Conservation (phyloP, 2,888 invertebrate genomes). For the Coelopa pilipes region DNA sequence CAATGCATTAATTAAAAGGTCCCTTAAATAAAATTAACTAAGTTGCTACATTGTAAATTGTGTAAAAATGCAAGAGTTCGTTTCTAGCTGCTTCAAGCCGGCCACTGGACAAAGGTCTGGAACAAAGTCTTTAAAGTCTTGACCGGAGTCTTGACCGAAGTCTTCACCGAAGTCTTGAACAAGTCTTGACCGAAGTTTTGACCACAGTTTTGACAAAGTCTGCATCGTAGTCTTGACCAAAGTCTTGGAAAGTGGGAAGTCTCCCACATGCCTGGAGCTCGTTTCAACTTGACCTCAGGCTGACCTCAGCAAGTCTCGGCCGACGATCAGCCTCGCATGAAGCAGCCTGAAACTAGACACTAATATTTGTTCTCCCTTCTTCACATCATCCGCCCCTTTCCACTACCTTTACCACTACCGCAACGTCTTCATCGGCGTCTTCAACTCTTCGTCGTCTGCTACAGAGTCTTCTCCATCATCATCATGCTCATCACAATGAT, state of each 20-base stretch:
- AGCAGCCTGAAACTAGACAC: constrained; percentile 26
- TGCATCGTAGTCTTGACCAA: too few species aligned
- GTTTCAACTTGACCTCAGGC: too few species aligned
- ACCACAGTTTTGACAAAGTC: too few species aligned
- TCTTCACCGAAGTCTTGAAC: too few species aligned
- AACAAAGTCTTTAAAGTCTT: not conserved
- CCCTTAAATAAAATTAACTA: constrained; percentile 30
- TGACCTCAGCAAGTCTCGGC: too few species aligned
- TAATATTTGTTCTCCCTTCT: constrained; percentile 15
- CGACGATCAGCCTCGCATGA: not conserved
- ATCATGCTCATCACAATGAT: too few species aligned
- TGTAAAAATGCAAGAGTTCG: constrained; percentile 28
- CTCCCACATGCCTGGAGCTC: too few species aligned
- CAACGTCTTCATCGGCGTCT: not conserved
- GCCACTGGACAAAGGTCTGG: not conserved
- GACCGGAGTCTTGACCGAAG: not conserved
- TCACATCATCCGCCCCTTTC: not conserved
- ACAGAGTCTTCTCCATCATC: not conserved
- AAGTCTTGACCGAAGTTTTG: too few species aligned
- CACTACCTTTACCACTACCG: not conserved
- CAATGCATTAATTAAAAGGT: constrained; percentile 2
- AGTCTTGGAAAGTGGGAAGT: too few species aligned
- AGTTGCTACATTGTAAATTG: constrained; percentile 18
- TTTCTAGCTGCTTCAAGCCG: constrained; percentile 11
- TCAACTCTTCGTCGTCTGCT: not conserved